Conservation (phyloP, 2,113 vertebrate genomes). For the Peromyscus californicus region DNA sequence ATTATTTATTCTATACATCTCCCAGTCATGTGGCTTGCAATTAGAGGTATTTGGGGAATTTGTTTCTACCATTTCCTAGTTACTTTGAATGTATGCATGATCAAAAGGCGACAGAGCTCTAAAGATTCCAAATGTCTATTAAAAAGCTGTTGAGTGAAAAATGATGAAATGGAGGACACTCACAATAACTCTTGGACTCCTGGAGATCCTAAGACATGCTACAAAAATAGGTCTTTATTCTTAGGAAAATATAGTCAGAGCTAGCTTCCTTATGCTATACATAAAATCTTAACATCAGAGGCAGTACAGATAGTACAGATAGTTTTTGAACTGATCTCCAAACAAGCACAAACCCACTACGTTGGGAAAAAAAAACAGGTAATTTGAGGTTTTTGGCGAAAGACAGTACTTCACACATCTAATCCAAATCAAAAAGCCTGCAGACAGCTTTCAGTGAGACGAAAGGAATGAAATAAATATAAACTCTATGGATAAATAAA, state of each 20-base stretch:
- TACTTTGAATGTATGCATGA: conserved; percentile 63
- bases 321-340: conserved; percentile 84
- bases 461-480: conserved; percentile 83
- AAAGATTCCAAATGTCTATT: conserved; percentile 73
- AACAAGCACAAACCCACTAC: conserved; percentile 86
- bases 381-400: conserved; percentile 86
- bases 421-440: conserved; percentile 84
- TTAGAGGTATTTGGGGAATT: background rate
- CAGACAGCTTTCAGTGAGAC: conserved; percentile 82
- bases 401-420: conserved; percentile 85
- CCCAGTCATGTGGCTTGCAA: conserved; percentile 61
- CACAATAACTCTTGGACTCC: conserved; percentile 85
- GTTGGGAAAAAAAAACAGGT: conserved; percentile 78
- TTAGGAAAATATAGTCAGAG: conserved; percentile 87
- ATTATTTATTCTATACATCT: conserved; percentile 55
- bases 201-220: conserved; percentile 86
- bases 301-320: conserved; percentile 86
- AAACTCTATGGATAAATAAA: conserved; percentile 84
- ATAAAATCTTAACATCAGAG: conserved; percentile 87
- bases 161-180: conserved; percentile 82
- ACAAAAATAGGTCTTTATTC: conserved; percentile 87
- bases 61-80: conserved; percentile 63
- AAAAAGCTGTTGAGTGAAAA: conserved; percentile 79
- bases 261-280: conserved; percentile 87
- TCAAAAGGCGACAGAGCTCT: conserved; percentile 66